phyloP scores from a whole-genome alignment of 2,888 invertebrate species.

The Chymomyza caudatula region DNA sequence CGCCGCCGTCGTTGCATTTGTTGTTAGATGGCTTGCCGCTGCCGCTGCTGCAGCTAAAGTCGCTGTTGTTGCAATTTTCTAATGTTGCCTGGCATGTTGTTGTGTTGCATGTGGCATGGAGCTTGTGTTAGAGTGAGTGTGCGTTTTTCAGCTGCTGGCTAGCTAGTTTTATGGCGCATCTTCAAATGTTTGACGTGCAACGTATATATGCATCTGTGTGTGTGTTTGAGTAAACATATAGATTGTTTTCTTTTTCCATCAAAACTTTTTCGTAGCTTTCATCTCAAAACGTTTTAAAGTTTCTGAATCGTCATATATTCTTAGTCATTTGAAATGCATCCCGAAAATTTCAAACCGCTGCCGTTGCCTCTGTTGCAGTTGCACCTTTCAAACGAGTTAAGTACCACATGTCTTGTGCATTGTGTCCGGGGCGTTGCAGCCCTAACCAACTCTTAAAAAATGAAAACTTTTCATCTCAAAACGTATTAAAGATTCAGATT shows the following conservation, averaged over 20 bases:
- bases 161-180: constrained; percentile 65
- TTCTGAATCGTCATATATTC: too few species aligned
- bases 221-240: constrained; percentile 8
- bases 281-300: too few species aligned
- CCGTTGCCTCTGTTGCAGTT: constrained; percentile 40
- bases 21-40: constrained; percentile 2
- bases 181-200: constrained; percentile 59
- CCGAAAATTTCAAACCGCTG: not conserved
- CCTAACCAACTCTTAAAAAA: not conserved
- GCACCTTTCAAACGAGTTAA: constrained; percentile 68
- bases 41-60: constrained; percentile 26
- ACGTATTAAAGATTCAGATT: too few species aligned
- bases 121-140: constrained; percentile 8
- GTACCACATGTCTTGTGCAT: constrained; percentile 17
- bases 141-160: constrained; percentile 8
- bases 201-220: constrained; percentile 27
- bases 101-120: constrained; percentile 50
- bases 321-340: constrained; percentile 11
- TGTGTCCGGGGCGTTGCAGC: not conserved
- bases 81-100: constrained; percentile 66
- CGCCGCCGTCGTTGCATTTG: not conserved
- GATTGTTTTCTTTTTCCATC: not conserved
- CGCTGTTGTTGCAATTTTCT: constrained; percentile 56
- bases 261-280: not conserved
- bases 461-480: too few species aligned